Conservation (phyloP, 2,888 invertebrate genomes). For the Molanna angustata region DNA sequence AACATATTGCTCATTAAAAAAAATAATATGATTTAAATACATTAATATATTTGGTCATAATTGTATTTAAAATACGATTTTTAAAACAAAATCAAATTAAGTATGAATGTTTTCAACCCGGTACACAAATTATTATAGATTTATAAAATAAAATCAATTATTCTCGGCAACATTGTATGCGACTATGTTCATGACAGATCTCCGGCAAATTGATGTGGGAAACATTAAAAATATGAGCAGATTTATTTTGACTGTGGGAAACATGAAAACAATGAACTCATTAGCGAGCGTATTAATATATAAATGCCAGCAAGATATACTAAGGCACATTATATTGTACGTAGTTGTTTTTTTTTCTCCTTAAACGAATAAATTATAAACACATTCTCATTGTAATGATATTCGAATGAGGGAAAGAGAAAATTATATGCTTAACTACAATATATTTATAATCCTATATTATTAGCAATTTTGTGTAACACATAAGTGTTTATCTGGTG, state of each 20-base stretch:
- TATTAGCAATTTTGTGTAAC: no score
- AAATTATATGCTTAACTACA: constrained; percentile 8
- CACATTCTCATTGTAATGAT: constrained; percentile 26
- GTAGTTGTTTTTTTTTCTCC: constrained; percentile 25
- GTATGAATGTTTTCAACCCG: no score
- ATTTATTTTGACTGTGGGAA: constrained; percentile 32
- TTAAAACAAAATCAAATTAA: no score
- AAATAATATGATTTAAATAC: no score
- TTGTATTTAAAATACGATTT: no score
- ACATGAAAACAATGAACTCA: constrained; percentile 32
- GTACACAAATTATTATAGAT: no score
- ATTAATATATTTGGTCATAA: no score
- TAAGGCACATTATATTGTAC: constrained; percentile 23
- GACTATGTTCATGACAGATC: constrained; percentile 21
- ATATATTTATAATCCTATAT: no score
- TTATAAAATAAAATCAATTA: constrained; percentile 28
- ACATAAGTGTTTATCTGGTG: no score
- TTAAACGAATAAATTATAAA: constrained; percentile 32
- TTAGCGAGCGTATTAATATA: constrained; percentile 31
- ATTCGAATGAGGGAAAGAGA: constrained; percentile 14
- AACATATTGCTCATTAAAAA: no score
- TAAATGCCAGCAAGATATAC: constrained; percentile 25
- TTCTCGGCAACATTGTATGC: constrained; percentile 27
- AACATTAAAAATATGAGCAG: constrained; percentile 16
- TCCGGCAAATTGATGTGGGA: constrained; percentile 30